phyloP scores from a whole-genome alignment of 2,888 invertebrate genomes.

The Bedellia somnulentella region DNA sequence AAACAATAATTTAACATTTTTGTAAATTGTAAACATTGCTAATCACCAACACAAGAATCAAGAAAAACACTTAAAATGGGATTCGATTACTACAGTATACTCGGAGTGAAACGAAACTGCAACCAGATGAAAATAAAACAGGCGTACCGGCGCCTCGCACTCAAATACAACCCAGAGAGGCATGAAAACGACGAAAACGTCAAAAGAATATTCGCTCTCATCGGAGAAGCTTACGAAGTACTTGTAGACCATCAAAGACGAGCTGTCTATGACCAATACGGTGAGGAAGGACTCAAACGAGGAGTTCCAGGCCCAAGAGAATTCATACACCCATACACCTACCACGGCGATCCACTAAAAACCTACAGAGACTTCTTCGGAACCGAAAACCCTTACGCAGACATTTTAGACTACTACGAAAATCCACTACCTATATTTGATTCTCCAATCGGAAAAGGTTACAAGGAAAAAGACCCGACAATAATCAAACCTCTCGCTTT shows the following conservation, averaged over 20 bases:
- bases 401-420: conserved; percentile 67
- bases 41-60: too few relatives aligned
- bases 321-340: conserved; percentile 73
- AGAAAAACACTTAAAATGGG: too few relatives aligned
- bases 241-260: conserved; percentile 67
- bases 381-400: conserved; percentile 78
- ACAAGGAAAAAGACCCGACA: conserved; percentile 62
- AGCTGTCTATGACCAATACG: conserved; percentile 86
- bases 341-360: conserved; percentile 76
- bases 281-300: conserved; percentile 82
- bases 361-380: conserved; percentile 84
- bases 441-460: conserved; percentile 61
- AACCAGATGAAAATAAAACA: conserved; percentile 70
- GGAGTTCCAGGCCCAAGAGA: conserved; percentile 71
- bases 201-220: conserved; percentile 59
- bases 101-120: conserved; percentile 68
- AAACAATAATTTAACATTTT: too few relatives aligned
- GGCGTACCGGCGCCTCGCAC: conserved; percentile 62
- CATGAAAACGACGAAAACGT: conserved; percentile 43
- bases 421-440: conserved; percentile 66
- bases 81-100: conserved; percentile 77
- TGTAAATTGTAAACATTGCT: too few relatives aligned
- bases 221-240: conserved; percentile 81
- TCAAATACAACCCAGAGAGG: conserved; percentile 64
- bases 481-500: conserved; percentile 49